Conservation (phyloP, 2,113 vertebrate species). For the Proteles cristata region DNA sequence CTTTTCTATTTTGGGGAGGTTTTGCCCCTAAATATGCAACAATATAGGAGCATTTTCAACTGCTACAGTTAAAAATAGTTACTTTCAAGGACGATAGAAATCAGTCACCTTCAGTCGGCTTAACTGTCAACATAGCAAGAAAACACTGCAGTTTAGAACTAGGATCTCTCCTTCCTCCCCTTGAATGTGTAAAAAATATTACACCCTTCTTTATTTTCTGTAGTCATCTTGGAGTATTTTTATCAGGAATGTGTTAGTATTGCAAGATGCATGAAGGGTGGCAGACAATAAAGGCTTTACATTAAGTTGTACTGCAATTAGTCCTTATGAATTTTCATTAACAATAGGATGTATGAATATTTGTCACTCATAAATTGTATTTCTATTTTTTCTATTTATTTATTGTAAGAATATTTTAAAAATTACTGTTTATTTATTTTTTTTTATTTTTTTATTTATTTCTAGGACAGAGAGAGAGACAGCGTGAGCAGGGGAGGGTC, state of each 20-base stretch:
- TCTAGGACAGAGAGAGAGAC: no score
- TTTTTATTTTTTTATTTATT: no score
- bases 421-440: no score
- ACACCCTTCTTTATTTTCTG: background rate
- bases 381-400: background rate
- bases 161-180: background rate
- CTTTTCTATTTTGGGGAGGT: background rate
- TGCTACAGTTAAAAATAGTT: background rate
- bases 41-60: background rate
- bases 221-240: background rate
- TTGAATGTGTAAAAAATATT: constrained; percentile 7
- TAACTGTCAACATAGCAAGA: constrained; percentile 31
- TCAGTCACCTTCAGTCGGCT: background rate
- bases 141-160: constrained; percentile 39
- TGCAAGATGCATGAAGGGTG: background rate
- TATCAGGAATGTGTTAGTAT: background rate
- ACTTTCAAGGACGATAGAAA: background rate
- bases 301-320: constrained; percentile 11
- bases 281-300: constrained; percentile 2
- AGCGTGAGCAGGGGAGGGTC: no score
- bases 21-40: background rate
- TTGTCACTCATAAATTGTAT: background rate
- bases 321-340: background rate
- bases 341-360: background rate
- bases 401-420: background rate